These are phyloP conservation scores for Sycon ciliatum DNA, from an alignment of 37 sponge, comb jelly and placozoan genomes.

Conservation along the genomic window DNA sequence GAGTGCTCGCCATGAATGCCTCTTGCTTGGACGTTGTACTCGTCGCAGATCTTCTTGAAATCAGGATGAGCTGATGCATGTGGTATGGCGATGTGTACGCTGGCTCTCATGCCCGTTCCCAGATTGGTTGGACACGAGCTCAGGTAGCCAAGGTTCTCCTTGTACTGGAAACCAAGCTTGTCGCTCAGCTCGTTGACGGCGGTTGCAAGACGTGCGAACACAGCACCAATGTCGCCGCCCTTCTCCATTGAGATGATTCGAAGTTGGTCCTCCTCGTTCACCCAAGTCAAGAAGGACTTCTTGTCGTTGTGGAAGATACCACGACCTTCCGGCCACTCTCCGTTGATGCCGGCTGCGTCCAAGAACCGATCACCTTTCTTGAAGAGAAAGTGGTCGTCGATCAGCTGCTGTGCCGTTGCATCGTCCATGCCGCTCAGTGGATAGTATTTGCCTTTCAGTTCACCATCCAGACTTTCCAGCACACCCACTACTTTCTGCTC, in stretches of 20 bases:
- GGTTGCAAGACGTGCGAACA: no score
- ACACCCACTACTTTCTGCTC: slow-evolving; percentile 43
- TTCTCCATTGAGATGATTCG: slow-evolving; percentile 90
- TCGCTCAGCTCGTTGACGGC: no score
- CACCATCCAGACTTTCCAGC: slow-evolving; percentile 43
- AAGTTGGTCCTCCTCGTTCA: slow-evolving; percentile 88
- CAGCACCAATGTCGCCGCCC: slow-evolving; percentile 48
- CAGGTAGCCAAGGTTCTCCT: slow-evolving; percentile 53
- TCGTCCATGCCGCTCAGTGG: slow-evolving; percentile 67
- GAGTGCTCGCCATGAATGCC: slow-evolving; percentile 72
- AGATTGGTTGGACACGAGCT: slow-evolving; percentile 65
- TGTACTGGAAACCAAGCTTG: slow-evolving; percentile 61
- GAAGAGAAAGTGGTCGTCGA: slow-evolving; percentile 89
- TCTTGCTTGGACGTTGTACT: slow-evolving; percentile 57
- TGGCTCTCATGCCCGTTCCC: slow-evolving; percentile 70
- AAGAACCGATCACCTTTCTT: slow-evolving; percentile 48
- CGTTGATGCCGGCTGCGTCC: slow-evolving; percentile 47
- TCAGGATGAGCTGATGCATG: slow-evolving; percentile 25
- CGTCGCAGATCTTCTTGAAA: slow-evolving; percentile 50
- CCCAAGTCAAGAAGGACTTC: slow-evolving; percentile 67
- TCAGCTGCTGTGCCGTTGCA: slow-evolving; percentile 64
- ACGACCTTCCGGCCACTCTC: slow-evolving; percentile 77
- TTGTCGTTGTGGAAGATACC: slow-evolving; percentile 65
- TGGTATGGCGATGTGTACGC: slow-evolving; percentile 67
- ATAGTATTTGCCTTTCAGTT: slow-evolving; percentile 68